Conservation (phyloP, 2,888 invertebrate species). For the Meloe dianella region DNA sequence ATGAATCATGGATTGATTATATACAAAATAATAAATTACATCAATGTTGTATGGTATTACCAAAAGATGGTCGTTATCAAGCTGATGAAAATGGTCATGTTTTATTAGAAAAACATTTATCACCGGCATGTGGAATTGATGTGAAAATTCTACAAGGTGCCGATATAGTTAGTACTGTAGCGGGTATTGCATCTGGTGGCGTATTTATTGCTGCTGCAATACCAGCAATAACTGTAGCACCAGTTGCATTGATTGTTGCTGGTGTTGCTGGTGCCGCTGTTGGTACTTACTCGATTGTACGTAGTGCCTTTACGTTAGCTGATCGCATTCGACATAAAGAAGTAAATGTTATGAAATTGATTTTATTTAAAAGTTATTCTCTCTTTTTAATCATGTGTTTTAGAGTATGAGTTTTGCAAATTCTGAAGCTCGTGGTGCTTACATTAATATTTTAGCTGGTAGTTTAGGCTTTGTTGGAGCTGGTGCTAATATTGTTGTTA, state of each 20-base stretch:
- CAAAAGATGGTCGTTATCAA: slow-evolving; percentile 59
- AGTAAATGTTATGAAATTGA: slow-evolving; percentile 49
- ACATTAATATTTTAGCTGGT: slow-evolving; percentile 66
- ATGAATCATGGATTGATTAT: slow-evolving; percentile 64
- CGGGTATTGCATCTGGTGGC: slow-evolving; percentile 59
- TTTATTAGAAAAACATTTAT: slow-evolving; percentile 45
- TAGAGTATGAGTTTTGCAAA: slow-evolving; percentile 63
- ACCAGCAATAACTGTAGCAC: slow-evolving; percentile 61
- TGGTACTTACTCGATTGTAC: slow-evolving; percentile 63
- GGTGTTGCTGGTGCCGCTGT: slow-evolving; percentile 41
- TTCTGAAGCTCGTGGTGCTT: slow-evolving; percentile 66
- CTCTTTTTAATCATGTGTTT: too few species aligned
- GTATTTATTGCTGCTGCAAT: slow-evolving; percentile 63
- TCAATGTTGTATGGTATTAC: slow-evolving; percentile 64
- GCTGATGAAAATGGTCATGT: slow-evolving; percentile 48
- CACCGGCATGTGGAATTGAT: slow-evolving; percentile 50
- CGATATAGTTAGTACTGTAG: slow-evolving; percentile 48
- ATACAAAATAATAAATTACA: slow-evolving; percentile 62
- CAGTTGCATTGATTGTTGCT: slow-evolving; percentile 60
- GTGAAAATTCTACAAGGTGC: slow-evolving; percentile 43
- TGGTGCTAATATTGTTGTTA: slow-evolving; percentile 61
- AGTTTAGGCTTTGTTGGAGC: slow-evolving; percentile 64
- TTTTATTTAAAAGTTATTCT: background rate
- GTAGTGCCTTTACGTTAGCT: slow-evolving; percentile 61
- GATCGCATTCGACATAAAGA: slow-evolving; percentile 63